Evolutionary conservation across 2,113 vertebrate species (phyloP), one percentile per base, ranked within the genome.

Genomic region (Nerophis ophidion): DNA sequence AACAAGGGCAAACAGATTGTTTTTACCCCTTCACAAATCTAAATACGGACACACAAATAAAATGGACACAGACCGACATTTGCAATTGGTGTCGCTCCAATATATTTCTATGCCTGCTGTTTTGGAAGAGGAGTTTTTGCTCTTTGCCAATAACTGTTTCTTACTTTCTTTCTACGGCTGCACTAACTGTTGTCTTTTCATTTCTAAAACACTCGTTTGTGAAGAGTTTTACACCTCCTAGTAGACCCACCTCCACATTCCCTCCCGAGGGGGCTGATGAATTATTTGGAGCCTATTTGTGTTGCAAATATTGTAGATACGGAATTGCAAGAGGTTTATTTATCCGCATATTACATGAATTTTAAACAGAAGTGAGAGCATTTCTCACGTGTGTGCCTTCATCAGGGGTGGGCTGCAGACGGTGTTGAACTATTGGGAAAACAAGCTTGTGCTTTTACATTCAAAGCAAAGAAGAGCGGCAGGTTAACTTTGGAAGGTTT

Each of bases 311-410:
- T n/a, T 50, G 45, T 42, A 58, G 68, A 61, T 61, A 5, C 19
- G 15, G 47, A 52, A 49, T 70, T 70, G 42, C 26, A 44, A 57
- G 63, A 65, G 9, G 10, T 12, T 11, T 53, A 15, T 53, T 57
- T 68, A 48, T 58, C 67, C 69, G 58, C 57, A 60, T 59, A 49
- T 71, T 57, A 54, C 59, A 12, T 13, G 33, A 70, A 66, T 63
- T 48, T 63, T 48, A 9, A 54, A 42, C 57, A 57, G 48, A 68
- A 65, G 53, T 45, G 49, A 57, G 58, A 71, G 6, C 61, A 38
- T 63, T 48, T 61, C 33, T 15, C 57, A 74, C 63, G 59, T 72
- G 83, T 84, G 86, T 88, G 84, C 86, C 86, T 87, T 87, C 78
- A 75, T 80, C 71, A 72, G 71, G 73, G 76, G 76, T 82, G 70